Evolutionary conservation across 2,888 invertebrate species (phyloP).

Genomic region (Lymantria dispar): DNA sequence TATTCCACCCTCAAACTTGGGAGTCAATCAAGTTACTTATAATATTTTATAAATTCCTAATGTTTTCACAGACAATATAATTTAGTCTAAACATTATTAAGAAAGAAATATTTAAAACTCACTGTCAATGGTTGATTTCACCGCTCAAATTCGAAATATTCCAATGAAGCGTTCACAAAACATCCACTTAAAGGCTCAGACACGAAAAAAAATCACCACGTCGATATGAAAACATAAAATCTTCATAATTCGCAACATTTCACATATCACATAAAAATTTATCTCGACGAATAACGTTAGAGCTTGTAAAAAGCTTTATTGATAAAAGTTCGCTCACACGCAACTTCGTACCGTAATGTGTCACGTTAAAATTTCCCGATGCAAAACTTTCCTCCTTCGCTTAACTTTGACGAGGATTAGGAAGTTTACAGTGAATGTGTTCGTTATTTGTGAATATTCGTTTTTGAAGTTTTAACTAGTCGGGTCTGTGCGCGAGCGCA

Average conservation of each 20-base stretch:
- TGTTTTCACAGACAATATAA: constrained; percentile 33
- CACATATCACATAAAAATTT: constrained; percentile 58
- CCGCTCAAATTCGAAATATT: constrained; percentile 30
- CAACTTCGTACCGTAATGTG: constrained; percentile 40
- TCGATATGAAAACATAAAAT: constrained; percentile 53
- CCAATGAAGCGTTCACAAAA: constrained; percentile 45
- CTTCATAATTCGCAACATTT: constrained; percentile 66
- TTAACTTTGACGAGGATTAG: constrained; percentile 15
- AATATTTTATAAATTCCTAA: constrained; percentile 38
- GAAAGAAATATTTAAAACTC: constrained; percentile 60
- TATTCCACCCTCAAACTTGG: constrained; percentile 26
- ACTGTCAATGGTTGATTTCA: constrained; percentile 49
- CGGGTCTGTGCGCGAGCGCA: constrained; percentile 44
- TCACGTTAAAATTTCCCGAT: constrained; percentile 36
- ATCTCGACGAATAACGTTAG: constrained; percentile 45
- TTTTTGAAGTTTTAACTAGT: constrained; percentile 5
- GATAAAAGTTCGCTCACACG: constrained; percentile 48
- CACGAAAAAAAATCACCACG: constrained; percentile 62
- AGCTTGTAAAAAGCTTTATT: constrained; percentile 49
- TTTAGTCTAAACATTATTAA: constrained; percentile 35
- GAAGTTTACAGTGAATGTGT: constrained; percentile 21
- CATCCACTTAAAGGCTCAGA: constrained; percentile 50
- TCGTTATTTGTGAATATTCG: constrained; percentile 27
- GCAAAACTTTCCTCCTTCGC: constrained; percentile 19
- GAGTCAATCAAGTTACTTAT: constrained; percentile 39